Base-by-base conservation (phyloP, 2,113 vertebrate genomes). In the Nycticryphes semicollaris region DNA sequence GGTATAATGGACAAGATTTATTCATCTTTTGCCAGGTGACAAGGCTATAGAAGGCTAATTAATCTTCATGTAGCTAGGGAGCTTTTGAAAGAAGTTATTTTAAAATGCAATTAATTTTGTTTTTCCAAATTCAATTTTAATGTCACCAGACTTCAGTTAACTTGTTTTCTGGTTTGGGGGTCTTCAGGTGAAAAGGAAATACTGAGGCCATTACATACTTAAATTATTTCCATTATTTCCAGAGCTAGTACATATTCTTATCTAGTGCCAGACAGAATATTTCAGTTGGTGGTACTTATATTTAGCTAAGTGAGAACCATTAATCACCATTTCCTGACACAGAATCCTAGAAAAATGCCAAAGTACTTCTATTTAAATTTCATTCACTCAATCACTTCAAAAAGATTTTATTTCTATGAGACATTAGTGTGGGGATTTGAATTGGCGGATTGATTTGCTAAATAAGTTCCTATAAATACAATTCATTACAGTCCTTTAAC, bases 281-380 rank as follows among this genome's bases (percentile, higher is more conserved):
- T 87, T 95, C 67, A 79, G 70, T 43, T 63, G 64, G 57, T 91
- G 41, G 33, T 76, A 53, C 60, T 92, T 96, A 86, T 91, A 97
- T 97, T 96, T 96, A 96, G 72, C 89, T 88, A 95, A 97, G 88
- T 87, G 87, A 96, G 94, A 64, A 83, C 77, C 90, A 96, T 87
- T 95, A 94, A 96, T 94, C 93, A 84, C 85, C 79, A 89, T 53
- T 95, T 95, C 94, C 92, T 96, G 93, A 97, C 85, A 91, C 24
- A 94, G 68, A 92, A 95, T 83, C 95, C 93, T 95, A 92, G 86
- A 96, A 96, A 86, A 97, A 95, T 54, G 85, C 91, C 54, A 16
- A 83, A 98, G 64, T 84, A 91, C 45, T 94, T 68, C 80, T 95
- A 97, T 94, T 95, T 93, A 91, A 93, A 97, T 96, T 89, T 93